Base-by-base conservation (phyloP, 2,797 vertebrate genomes). In the Mergus octosetaceus region DNA sequence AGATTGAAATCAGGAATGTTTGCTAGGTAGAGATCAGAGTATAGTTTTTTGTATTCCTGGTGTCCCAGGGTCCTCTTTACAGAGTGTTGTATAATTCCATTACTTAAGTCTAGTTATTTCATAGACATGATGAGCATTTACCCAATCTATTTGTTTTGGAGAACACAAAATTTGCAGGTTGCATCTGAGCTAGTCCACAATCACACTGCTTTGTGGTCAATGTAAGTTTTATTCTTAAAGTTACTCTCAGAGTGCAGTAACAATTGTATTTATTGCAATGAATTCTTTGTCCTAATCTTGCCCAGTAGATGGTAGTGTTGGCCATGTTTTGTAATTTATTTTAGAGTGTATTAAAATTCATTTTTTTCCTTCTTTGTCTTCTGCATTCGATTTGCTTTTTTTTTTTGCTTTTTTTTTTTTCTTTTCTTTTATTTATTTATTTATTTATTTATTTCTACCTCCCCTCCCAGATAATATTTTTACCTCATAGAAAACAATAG, bases 231-330 rank as follows among this genome's bases (percentile, higher is more conserved):
- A 10, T 54, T 89, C 21, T 49, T 58, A 61, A 78, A 75, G 22
- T 47, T 70, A 14, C 43, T 70, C 41, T 62, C 72, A 68, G 61
- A 90, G 60, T 56, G 49, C 12, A 78, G 69, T 65, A 91, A 34
- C 58, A 77, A 14, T 89, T 94, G 61, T 65, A 41, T 88, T 76
- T 54, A 73, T 79, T 82, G 51, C 57, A 41, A 32, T 74, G 68
- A 47, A 84, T 56, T 94, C 93, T 95, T 94, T 93, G 97, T 97
- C 95, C 94, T 96, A 66, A 56, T 79, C 81, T 97, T 97, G 97
- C 94, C 98, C 98, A 98, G 98, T 97, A 98, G 98, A 98, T 98
- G 98, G 98, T 97, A 97, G 93, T 98, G 82, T 97, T 97, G 97
- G 85, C 96, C 97, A 95, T 71, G 91, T 92, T 97, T 98, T 97